These are phyloP conservation scores for Hemibagrus wyckioides DNA, from an alignment of 2,113 vertebrate genomes.

Conservation along the genomic window DNA sequence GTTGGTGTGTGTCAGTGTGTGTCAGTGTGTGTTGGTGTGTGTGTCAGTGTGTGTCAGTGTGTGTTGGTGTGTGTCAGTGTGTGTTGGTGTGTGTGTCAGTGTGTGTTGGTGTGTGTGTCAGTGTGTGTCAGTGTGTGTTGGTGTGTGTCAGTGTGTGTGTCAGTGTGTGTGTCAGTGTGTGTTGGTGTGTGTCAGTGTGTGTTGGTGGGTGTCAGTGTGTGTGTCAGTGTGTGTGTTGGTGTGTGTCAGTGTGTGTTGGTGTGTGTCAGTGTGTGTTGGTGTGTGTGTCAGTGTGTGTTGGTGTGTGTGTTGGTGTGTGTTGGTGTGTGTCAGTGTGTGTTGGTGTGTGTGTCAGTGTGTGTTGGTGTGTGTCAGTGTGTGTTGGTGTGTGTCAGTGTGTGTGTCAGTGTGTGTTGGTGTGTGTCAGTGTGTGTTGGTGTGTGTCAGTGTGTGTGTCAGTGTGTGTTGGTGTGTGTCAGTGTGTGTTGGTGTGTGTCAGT, in stretches of 20 bases:
- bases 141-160: no score
- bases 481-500: not conserved
- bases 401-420: no score
- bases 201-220: no score
- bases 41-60: no score
- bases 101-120: no score
- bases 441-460: not conserved
- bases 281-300: no score
- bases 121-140: not conserved
- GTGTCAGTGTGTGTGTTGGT: not conserved
- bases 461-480: not conserved
- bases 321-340: not conserved
- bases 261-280: not conserved
- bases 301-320: no score
- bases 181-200: not conserved
- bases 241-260: no score
- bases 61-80: not conserved
- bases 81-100: no score
- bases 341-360: no score
- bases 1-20: no score
- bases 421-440: not conserved
- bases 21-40: not conserved
- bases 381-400: not conserved
- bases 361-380: not conserved
- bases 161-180: not conserved